Conservation (phyloP, 2,797 vertebrate genomes). For the Anas flavirostris region DNA sequence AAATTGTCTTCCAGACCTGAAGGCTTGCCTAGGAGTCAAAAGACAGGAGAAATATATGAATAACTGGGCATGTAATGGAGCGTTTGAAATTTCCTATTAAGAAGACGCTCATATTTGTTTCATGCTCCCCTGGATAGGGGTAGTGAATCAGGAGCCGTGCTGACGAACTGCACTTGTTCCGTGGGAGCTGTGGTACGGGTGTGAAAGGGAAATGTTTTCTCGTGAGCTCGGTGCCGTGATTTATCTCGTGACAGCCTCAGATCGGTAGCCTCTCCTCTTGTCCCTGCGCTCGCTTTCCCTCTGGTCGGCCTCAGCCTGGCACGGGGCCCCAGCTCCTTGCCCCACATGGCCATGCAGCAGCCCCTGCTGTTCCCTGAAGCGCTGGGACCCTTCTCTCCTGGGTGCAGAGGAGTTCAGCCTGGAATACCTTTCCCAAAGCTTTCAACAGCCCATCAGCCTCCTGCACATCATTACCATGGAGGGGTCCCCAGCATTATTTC, state of each 20-base stretch:
- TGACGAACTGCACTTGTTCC: background rate
- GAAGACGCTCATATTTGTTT: background rate
- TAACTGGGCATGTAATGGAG: slow-evolving; percentile 29
- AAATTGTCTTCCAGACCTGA: background rate
- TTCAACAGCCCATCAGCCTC: background rate
- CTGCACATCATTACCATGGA: background rate
- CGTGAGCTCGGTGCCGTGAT: background rate
- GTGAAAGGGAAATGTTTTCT: background rate
- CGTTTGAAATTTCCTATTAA: slow-evolving; percentile 23
- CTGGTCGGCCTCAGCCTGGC: background rate
- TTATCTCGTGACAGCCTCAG: background rate
- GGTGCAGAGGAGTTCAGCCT: background rate
- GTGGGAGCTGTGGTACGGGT: fast-evolving
- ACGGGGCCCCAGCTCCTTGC: background rate
- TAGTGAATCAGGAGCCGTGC: background rate
- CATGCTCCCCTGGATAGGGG: background rate
- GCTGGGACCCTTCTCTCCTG: background rate
- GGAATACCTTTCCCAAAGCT: background rate
- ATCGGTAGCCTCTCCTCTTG: background rate
- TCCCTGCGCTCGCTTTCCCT: background rate
- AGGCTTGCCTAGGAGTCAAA: background rate
- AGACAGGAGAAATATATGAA: slow-evolving; percentile 11
- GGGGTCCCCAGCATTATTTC: background rate
- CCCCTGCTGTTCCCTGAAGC: background rate
- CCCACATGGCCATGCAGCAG: background rate